Conservation (phyloP, 2,113 vertebrate genomes). For the Neopipo cinnamomea region DNA sequence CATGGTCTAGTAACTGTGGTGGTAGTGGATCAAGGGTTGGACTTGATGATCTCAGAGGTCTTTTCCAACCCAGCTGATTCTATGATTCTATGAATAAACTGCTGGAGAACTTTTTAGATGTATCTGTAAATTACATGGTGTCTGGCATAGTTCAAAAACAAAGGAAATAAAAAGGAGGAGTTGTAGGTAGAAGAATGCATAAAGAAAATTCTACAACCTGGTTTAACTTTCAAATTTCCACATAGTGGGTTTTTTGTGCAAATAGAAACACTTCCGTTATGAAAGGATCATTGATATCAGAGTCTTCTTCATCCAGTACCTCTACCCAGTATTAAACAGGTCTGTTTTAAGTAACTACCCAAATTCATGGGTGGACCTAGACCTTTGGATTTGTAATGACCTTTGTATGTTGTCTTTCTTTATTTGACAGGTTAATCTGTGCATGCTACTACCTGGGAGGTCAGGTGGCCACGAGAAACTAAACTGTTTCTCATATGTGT, state of each 20-base stretch:
- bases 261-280: not conserved
- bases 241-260: not conserved
- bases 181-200: not conserved
- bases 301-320: not conserved
- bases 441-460: not conserved
- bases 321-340: not conserved
- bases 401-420: not conserved
- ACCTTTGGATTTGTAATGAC: conserved; percentile 10
- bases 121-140: not conserved
- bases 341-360: not conserved
- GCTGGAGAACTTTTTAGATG: not conserved
- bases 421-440: not conserved
- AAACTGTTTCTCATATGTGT: not conserved
- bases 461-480: not conserved
- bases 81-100: not conserved
- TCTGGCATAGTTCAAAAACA: not conserved
- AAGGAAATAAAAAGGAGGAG: not conserved
- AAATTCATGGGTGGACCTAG: not conserved
- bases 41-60: too few species aligned
- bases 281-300: not conserved
- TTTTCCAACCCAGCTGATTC: too few species aligned
- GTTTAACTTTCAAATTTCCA: not conserved
- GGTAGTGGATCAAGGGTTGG: too few species aligned
- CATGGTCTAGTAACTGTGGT: too few species aligned
- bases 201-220: not conserved